These are phyloP conservation scores for Pectinophora gossypiella DNA, from an alignment of 1,140 invertebrate species.

Conservation along the genomic window DNA sequence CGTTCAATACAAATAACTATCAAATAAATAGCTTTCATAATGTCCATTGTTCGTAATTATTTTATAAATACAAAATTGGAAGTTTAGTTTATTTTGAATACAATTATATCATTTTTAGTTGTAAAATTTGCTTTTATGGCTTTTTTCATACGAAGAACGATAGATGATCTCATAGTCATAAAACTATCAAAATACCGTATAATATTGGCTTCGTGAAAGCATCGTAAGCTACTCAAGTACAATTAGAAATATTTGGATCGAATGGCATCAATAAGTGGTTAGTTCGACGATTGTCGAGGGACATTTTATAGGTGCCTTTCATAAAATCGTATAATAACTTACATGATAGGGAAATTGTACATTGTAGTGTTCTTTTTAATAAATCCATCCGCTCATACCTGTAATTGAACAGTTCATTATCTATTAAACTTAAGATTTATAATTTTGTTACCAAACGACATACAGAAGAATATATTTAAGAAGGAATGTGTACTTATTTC, in stretches of 20 bases:
- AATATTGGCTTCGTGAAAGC: too few species aligned
- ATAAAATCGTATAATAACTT: constrained; percentile 54
- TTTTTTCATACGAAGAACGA: neutral
- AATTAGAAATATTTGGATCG: too few species aligned
- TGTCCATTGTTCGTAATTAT: neutral
- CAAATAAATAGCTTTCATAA: neutral
- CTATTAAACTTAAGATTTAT: constrained; percentile 25
- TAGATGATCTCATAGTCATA: constrained; percentile 3
- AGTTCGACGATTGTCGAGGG: constrained; percentile 52
- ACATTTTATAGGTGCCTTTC: constrained; percentile 72
- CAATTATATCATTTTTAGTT: neutral
- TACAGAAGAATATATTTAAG: too few species aligned
- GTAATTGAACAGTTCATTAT: constrained; percentile 27
- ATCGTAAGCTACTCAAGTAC: too few species aligned
- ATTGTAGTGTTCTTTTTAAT: constrained; percentile 58
- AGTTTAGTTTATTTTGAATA: neutral
- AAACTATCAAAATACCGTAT: too few species aligned
- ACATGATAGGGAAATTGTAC: constrained; percentile 44
- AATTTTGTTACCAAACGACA: constrained; percentile 44
- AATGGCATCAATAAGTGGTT: constrained; percentile 44
- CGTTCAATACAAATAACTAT: neutral
- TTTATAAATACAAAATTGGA: neutral
- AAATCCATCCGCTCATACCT: constrained; percentile 57
- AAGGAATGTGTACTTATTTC: too few species aligned
- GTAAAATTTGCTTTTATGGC: neutral